phyloP scores from a whole-genome alignment of 2,888 invertebrate species.

The Athetis lepigone region DNA sequence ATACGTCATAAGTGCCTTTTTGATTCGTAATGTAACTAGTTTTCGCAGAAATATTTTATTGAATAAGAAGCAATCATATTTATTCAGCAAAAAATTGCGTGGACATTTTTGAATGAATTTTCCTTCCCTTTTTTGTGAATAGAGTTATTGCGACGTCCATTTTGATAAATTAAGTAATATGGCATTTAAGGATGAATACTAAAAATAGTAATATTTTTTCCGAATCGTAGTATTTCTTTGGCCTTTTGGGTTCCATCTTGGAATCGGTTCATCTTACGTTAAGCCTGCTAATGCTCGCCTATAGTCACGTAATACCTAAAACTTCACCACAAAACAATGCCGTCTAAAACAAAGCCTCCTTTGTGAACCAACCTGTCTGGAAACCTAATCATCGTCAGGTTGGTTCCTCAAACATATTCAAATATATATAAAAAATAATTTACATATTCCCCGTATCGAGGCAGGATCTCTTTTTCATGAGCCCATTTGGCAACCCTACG shows the following conservation, averaged over 20 bases:
- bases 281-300: neutral
- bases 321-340: slow-evolving; percentile 14
- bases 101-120: neutral
- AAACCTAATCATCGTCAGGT: slow-evolving; percentile 67
- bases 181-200: slow-evolving; percentile 1
- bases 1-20: slow-evolving; percentile 40
- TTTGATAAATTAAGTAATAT: neutral
- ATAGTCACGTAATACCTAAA: slow-evolving; percentile 3
- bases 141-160: neutral
- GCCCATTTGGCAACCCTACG: slow-evolving; percentile 81
- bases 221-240: neutral
- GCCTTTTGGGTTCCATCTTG: no score
- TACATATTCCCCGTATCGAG: slow-evolving; percentile 76
- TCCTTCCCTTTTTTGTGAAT: neutral
- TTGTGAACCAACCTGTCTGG: slow-evolving; percentile 42
- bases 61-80: neutral
- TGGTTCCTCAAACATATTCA: slow-evolving; percentile 64
- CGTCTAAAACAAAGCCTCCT: slow-evolving; percentile 9
- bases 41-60: slow-evolving; percentile 9
- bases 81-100: neutral
- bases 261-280: neutral
- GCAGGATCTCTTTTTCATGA: slow-evolving; percentile 80
- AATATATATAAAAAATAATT: slow-evolving; percentile 74
- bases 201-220: neutral
- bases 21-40: slow-evolving; percentile 26